Conservation (phyloP, 2,113 vertebrate genomes). For the Lophura nycthemera region DNA sequence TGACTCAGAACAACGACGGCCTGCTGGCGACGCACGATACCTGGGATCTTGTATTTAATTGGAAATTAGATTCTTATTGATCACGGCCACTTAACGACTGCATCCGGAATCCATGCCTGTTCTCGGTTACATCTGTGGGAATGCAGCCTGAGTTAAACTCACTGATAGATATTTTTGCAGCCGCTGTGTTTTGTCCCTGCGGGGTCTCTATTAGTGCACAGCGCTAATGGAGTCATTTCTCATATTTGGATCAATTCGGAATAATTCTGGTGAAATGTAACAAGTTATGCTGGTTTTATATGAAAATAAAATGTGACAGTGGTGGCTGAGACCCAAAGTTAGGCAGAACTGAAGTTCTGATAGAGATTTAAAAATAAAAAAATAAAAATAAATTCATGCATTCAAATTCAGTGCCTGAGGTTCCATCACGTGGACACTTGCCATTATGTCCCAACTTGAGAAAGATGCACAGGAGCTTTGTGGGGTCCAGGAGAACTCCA, state of each 20-base stretch:
- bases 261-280: background rate
- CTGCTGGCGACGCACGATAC: background rate
- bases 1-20: background rate
- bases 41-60: background rate
- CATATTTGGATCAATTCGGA: background rate
- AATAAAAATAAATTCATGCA: background rate
- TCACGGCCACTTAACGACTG: constrained; percentile 34
- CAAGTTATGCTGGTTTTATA: background rate
- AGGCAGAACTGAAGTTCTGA: background rate
- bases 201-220: background rate
- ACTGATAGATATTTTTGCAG: background rate
- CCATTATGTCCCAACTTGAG: too few species aligned
- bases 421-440: too few species aligned
- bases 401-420: accelerated
- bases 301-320: background rate
- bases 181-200: background rate
- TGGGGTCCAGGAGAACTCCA: accelerated
- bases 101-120: background rate
- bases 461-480: background rate
- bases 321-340: too few species aligned
- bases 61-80: constrained; percentile 45
- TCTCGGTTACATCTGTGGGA: background rate
- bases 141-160: background rate
- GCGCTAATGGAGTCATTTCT: background rate
- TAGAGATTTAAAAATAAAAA: background rate